Evolutionary conservation across 2,113 vertebrate genomes (phyloP), one percentile per base, ranked within the genome.

Genomic region (Apodemus sylvaticus): DNA sequence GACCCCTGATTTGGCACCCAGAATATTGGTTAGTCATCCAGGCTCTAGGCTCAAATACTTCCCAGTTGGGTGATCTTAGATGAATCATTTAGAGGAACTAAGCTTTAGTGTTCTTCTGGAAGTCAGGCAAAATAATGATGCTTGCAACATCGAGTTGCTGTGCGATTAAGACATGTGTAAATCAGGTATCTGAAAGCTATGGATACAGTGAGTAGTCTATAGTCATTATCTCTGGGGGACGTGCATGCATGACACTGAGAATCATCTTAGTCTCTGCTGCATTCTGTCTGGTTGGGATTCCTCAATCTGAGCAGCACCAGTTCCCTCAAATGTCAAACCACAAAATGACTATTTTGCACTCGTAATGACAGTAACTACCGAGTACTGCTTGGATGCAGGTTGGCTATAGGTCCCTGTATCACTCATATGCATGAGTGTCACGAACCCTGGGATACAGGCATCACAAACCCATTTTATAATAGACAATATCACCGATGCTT

Each of bases 91-190:
- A 89, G 73, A 22, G n/a, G 45, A 26, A 73, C 10, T 78, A 68
- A 90, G 22, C 36, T 78, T 94, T 34, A 1, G 29, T 87, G 81
- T 96, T 71, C 87, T 93, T 94, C 93, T 96, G 45, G 85, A 93
- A 95, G 93, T 85, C 73, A 20, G 29, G 34, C 76, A 81, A 39
- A 58, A 73, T 12, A 92, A 64, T 68, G 36, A 58, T 74, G 36
- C 22, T 60, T 39, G 66, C 55, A 77, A 48, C 12, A 76, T 4
- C 45, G 62, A 48, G 70, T 48, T 88, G 39, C 45, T 71, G 10
- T 92, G 36, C 86, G 31, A 94, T 90, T 22, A 78, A 73, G 90
- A 82, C 53, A 74, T n/a, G 2, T 31, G 16, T 87, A 83, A 51
- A 17, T 51, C 68, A 58, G 12, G 34, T 19, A 87, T 22, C 62